Conservation (phyloP, 1,140 invertebrate genomes). For the Ceratina australensis region DNA sequence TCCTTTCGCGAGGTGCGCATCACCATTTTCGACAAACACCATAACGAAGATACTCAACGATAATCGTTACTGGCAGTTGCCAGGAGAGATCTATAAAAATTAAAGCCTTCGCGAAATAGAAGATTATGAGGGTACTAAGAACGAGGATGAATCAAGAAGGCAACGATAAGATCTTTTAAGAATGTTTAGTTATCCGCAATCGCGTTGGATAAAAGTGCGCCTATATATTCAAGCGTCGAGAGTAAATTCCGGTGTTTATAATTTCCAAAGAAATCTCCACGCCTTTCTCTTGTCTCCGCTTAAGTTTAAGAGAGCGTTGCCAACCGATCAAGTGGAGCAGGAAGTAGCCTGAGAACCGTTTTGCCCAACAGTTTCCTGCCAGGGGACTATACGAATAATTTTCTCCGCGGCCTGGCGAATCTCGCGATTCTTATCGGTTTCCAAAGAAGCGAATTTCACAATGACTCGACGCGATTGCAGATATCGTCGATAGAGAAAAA, state of each 20-base stretch:
- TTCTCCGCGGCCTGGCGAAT: conserved; percentile 32
- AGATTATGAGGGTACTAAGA: neutral
- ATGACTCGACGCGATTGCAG: neutral
- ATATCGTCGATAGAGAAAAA: neutral
- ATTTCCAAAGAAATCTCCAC: conserved; percentile 62
- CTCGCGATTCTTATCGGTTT: conserved; percentile 24
- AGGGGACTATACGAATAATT: conserved; percentile 44
- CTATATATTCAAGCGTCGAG: conserved; percentile 27
- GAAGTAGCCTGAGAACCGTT: conserved; percentile 61
- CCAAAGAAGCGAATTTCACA: conserved; percentile 29
- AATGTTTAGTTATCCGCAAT: conserved; percentile 25
- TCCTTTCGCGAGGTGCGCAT: too few species aligned
- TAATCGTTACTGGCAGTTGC: conserved; percentile 27
- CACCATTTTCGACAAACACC: conserved; percentile 26
- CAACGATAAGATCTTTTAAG: neutral
- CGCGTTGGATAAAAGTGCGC: conserved; percentile 35
- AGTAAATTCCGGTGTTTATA: conserved; percentile 50
- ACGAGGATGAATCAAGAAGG: conserved; percentile 1
- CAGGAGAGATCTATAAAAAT: conserved; percentile 14
- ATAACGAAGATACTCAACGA: conserved; percentile 7
- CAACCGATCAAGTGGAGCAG: conserved; percentile 59
- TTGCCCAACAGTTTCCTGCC: conserved; percentile 55
- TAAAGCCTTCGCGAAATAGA: neutral
- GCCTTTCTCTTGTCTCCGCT: conserved; percentile 62
- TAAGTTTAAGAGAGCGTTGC: conserved; percentile 52